Conservation (phyloP, 2,113 vertebrate species). For the Diglossa brunneiventris region DNA sequence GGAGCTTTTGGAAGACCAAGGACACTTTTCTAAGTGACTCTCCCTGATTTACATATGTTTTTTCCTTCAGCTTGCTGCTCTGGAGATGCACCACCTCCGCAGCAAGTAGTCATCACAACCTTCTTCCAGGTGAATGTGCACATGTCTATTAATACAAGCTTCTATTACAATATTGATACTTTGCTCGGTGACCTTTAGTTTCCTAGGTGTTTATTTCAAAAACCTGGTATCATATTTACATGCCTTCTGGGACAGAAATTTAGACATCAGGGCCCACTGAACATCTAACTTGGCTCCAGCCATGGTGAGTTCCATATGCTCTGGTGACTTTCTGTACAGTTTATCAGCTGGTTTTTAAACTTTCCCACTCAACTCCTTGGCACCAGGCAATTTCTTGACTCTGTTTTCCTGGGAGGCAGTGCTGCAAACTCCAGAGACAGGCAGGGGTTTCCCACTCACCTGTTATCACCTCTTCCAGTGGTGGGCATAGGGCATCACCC, state of each 20-base stretch:
- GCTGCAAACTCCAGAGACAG: background rate
- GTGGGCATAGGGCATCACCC: background rate
- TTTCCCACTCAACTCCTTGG: background rate
- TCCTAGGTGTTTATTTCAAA: background rate
- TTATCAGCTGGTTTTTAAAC: background rate
- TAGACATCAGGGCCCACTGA: background rate
- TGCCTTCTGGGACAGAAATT: background rate
- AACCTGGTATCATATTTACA: background rate
- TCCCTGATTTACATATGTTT: background rate
- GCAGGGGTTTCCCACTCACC: background rate
- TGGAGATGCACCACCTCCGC: rapidly evolving
- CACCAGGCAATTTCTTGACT: background rate
- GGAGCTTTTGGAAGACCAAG: background rate
- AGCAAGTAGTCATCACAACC: background rate
- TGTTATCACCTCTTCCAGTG: background rate
- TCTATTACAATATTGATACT: background rate
- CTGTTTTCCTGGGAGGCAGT: background rate
- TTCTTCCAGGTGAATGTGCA: background rate
- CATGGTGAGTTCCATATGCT: background rate
- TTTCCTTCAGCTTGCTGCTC: background rate
- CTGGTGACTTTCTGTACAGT: background rate
- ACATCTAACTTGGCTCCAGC: background rate
- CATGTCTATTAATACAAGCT: background rate
- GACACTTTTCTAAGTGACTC: background rate
- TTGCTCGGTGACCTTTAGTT: background rate